Conservation (phyloP, 2,888 invertebrate genomes). For the Lycaena phlaeas region DNA sequence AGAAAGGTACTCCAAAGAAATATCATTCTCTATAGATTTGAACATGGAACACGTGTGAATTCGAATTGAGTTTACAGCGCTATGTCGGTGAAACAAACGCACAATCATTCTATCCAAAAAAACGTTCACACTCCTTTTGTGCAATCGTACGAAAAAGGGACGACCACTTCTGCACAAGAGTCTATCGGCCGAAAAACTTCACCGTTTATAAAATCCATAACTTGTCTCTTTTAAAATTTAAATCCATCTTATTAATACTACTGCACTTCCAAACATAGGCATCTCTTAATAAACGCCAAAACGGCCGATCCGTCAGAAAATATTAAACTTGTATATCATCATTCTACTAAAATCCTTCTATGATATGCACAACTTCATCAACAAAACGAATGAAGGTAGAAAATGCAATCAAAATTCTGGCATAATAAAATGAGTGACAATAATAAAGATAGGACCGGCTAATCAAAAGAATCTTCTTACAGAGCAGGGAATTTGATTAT, state of each 20-base stretch:
- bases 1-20: too few relatives aligned
- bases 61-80: slow-evolving; percentile 4
- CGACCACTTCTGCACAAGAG: slow-evolving; percentile 5
- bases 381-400: background rate
- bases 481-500: slow-evolving; percentile 7
- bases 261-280: too few relatives aligned
- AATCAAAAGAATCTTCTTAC: slow-evolving; percentile 10
- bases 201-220: background rate
- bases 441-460: slow-evolving; percentile 8
- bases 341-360: too few relatives aligned
- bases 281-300: too few relatives aligned
- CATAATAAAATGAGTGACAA: slow-evolving; percentile 11
- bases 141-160: slow-evolving; percentile 8
- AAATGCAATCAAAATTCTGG: slow-evolving; percentile 10
- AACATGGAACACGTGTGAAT: too few relatives aligned
- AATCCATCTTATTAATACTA: too few relatives aligned
- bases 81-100: slow-evolving; percentile 2
- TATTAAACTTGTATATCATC: too few relatives aligned
- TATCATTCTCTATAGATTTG: too few relatives aligned
- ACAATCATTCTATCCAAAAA: slow-evolving; percentile 7
- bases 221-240: background rate
- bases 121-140: slow-evolving; percentile 8
- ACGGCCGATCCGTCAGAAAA: too few relatives aligned
- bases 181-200: slow-evolving; percentile 3
- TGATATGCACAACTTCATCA: background rate